Base-by-base conservation (phyloP, 2,888 invertebrate genomes). In the Tipula confusa region DNA sequence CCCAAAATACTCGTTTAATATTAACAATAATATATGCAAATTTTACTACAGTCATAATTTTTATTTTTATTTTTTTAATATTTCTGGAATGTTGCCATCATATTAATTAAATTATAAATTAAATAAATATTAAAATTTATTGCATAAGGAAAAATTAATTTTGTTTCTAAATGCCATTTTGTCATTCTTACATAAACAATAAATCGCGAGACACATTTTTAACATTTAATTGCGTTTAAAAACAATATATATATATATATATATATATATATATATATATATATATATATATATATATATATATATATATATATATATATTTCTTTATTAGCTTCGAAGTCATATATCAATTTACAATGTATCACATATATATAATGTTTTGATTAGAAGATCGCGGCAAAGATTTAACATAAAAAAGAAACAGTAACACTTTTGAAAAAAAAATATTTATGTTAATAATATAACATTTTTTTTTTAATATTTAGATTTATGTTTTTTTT, bases 321-420 rank as follows among this genome's bases (percentile, higher is more conserved):
- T 48, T 48, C 48, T 48, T 48, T 48, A 48, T 48, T 6, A 24
- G 48, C 48, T 24, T 18, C 18, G 64, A 64, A 64, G 64, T 64
- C 64, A 64, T 64, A 64, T 64, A 64, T 64, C 64, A 64, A 64
- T 64, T 64, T 64, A 64, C 64, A 64, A 64, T 64, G 64, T 64
- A 64, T 64, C 64, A 24, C n/a, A n/a, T n/a, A n/a, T 24, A 64
- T 64, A 64, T 64, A 11, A 64, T 64, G 64, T 64, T 64, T 64
- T 64, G 64, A 64, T 64, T 64, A 64, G 64, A 11, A 9, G 24
- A 64, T 64, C 64, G 64, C 64, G 64, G 64, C 24, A 64, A 64
- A 64, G 64, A 64, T 64, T 64, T 64, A 43, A 64, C 64, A 24
- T 24, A 24, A 64, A n/a, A 43, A 24, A 64, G 64, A 64, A 64